Base-by-base conservation (phyloP, 2,888 invertebrate species). In the Coecobrya sp. region DNA sequence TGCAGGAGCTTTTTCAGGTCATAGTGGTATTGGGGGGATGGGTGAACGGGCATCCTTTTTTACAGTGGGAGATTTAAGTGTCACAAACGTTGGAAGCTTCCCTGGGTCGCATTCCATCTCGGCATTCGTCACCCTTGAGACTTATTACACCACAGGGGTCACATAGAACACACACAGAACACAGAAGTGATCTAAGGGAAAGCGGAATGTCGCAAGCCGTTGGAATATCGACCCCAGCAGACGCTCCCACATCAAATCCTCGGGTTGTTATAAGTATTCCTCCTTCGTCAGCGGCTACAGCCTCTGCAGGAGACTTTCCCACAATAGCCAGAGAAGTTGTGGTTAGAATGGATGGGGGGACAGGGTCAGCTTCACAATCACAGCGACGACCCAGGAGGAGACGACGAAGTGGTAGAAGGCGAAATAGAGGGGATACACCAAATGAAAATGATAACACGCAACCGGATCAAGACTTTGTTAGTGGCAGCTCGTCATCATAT, bases 301-400 rank as follows among this genome's bases (percentile, higher is more conserved):
- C 52, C 11, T 52, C 52, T 16, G 52, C 65, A 16, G 70, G 70
- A 10, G 70, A 73, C 11, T 73, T 73, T 45, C 36, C 36, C 42
- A 42, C 73, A 0, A 73, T 73, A 8, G 73, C 73, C 2, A 13
- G 73, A 19, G 73, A 73, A 73, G 73, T 73, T 36, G 73, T 73
- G 4, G 42, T 36, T 22, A 16, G 73, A n/a, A 45, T 19, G n/a
- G 45, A 11, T n/a, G n/a, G 19, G n/a, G 16, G 19, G 10, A n/a
- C 42, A 4, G 4, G n/a, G 8, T 16, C 42, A n/a, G n/a, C 36
- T 36, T 11, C 25, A 49, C 11, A 22, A 22, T 49, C 76, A 49
- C 45, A 4, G 11, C 8, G 73, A n/a, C 5, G 36, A 4, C 25
- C 0, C 4, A 10, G 36, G 36, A 16, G 70, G 36, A 45, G 76